phyloP scores from a whole-genome alignment of 1,140 invertebrate species.

The Halesus radiatus region DNA sequence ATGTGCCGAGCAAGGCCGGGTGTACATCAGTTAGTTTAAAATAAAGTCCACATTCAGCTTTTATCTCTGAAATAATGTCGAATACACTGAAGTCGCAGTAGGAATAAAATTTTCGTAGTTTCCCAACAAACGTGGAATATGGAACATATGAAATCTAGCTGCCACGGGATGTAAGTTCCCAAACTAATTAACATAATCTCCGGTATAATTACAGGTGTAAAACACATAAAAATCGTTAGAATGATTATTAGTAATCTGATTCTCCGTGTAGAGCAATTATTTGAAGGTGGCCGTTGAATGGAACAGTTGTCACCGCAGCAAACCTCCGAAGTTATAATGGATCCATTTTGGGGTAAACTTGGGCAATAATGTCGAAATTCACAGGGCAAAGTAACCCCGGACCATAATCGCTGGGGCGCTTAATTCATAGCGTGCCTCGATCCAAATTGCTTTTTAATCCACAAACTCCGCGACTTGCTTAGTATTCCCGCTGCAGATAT shows the following conservation, averaged over 20 bases:
- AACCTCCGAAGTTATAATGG: slow-evolving; percentile 30
- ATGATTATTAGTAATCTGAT: neutral
- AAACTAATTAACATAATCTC: too few species aligned
- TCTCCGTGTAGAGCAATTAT: slow-evolving; percentile 2
- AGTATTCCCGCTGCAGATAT: neutral
- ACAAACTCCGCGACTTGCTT: neutral
- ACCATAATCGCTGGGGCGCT: slow-evolving; percentile 3
- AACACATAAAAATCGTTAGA: too few species aligned
- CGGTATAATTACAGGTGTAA: too few species aligned
- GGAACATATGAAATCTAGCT: too few species aligned
- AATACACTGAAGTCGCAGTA: too few species aligned
- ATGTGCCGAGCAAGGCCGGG: too few species aligned
- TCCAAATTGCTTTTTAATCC: slow-evolving; percentile 17
- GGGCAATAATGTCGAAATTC: slow-evolving; percentile 18
- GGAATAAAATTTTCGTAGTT: too few species aligned
- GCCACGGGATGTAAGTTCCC: too few species aligned
- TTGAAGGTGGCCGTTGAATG: slow-evolving; percentile 8
- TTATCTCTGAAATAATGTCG: too few species aligned
- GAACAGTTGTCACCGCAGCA: slow-evolving; percentile 31
- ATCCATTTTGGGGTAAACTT: slow-evolving; percentile 29
- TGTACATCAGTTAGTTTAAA: too few species aligned
- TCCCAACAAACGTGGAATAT: too few species aligned
- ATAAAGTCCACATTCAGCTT: too few species aligned
- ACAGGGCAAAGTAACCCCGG: slow-evolving; percentile 3
- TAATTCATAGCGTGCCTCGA: slow-evolving; percentile 8